Evolutionary conservation across 2,113 vertebrate genomes (phyloP).

Genomic region (Phoenicopterus ruber): DNA sequence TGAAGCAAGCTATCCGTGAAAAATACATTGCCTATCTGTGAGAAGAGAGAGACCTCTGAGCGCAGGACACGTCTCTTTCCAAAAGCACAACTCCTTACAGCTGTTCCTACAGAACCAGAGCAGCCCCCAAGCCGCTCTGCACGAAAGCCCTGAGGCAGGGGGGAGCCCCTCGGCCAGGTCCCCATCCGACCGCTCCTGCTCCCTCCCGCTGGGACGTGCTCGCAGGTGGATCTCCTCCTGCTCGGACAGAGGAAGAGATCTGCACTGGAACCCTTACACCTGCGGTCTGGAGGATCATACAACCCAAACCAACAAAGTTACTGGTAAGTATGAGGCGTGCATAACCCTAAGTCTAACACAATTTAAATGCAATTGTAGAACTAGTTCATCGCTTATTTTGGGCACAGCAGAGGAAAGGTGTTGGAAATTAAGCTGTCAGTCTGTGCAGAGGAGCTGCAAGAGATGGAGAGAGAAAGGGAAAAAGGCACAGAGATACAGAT

Average conservation of each 20-base stretch:
- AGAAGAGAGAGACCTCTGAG: neutral
- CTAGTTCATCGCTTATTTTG: neutral
- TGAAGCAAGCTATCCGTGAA: neutral
- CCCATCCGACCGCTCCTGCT: rapidly evolving
- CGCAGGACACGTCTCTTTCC: neutral
- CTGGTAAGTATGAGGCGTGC: neutral
- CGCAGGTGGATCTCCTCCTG: neutral
- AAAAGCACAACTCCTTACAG: neutral
- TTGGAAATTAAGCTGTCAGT: neutral
- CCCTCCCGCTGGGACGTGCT: neutral
- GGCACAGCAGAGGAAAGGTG: neutral
- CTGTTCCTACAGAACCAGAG: neutral
- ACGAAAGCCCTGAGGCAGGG: rapidly evolving
- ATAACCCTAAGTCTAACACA: neutral
- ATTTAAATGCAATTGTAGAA: neutral
- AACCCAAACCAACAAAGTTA: neutral
- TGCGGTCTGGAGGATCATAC: rapidly evolving
- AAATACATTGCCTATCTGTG: rapidly evolving
- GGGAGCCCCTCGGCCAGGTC: neutral
- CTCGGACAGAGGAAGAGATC: neutral
- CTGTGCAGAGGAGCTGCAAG: neutral
- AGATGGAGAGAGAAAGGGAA: neutral
- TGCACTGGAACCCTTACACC: neutral
- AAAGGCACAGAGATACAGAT: neutral
- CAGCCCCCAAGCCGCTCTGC: neutral